Conservation (phyloP, 2,797 vertebrate species). For the Cyprinella venusta region DNA sequence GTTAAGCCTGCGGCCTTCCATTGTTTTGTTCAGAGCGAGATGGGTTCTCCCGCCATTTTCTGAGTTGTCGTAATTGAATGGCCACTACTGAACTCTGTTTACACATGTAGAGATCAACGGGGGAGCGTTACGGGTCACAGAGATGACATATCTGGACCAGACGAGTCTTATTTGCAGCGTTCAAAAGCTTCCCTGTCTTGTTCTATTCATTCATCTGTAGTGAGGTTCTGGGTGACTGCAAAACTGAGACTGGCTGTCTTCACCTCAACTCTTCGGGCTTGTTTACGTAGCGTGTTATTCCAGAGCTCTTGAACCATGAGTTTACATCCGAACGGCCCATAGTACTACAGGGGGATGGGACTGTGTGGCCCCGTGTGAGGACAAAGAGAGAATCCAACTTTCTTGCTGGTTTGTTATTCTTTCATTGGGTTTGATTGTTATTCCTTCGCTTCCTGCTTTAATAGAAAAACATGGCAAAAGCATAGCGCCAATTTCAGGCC, state of each 20-base stretch:
- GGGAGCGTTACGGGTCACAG: conserved; percentile 22
- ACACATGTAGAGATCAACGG: conserved; percentile 24
- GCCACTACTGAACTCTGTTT: conserved; percentile 28
- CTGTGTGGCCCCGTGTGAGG: conserved; percentile 21
- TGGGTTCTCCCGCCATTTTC: conserved; percentile 40
- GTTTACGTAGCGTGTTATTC: conserved; percentile 59
- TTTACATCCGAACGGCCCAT: conserved; percentile 27
- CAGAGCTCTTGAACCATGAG: conserved; percentile 49
- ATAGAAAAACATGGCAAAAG: conserved; percentile 52
- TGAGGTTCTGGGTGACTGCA: conserved; percentile 32
- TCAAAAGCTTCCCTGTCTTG: conserved; percentile 21
- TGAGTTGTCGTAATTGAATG: conserved; percentile 44
- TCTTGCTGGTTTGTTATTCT: conserved; percentile 55
- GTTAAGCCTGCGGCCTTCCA: conserved; percentile 44
- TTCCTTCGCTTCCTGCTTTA: conserved; percentile 58
- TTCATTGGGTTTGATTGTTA: conserved; percentile 55
- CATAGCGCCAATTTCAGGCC: conserved; percentile 26
- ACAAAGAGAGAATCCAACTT: conserved; percentile 47
- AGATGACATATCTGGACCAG: conserved; percentile 34
- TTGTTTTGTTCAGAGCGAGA: conserved; percentile 47
- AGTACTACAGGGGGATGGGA: conserved; percentile 23
- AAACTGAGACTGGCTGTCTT: conserved; percentile 25
- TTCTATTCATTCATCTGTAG: conserved; percentile 27
- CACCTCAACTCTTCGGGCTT: conserved; percentile 30
- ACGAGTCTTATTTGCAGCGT: conserved; percentile 26